These are phyloP conservation scores for Megalonaias nervosa DNA, from an alignment of 1,140 invertebrate species.

Conservation along the genomic window DNA sequence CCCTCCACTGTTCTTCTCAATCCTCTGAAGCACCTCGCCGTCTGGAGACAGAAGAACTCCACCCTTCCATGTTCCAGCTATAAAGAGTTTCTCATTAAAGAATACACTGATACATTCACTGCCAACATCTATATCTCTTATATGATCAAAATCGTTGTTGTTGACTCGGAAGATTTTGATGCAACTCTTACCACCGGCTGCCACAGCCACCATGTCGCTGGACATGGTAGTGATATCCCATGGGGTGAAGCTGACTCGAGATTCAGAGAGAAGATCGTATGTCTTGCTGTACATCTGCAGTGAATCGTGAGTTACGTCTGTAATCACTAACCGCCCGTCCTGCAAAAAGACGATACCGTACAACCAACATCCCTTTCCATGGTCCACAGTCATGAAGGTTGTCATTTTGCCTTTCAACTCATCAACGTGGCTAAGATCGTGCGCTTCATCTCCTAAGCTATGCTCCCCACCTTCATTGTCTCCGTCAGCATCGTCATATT, in stretches of 20 bases:
- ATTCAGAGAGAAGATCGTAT: neutral
- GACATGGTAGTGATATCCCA: neutral
- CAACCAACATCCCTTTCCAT: conserved; percentile 12
- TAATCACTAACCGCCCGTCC: conserved; percentile 4
- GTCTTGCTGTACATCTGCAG: conserved; percentile 6
- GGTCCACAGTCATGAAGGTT: neutral
- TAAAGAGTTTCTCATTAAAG: neutral
- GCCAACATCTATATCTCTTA: conserved; percentile 1
- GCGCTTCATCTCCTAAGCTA: no score
- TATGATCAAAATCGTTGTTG: neutral
- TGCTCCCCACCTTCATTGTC: no score
- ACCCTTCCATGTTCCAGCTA: conserved; percentile 6
- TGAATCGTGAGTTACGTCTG: conserved; percentile 18
- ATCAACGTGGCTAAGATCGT: no score
- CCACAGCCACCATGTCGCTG: neutral
- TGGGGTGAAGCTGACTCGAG: neutral
- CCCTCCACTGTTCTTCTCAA: neutral
- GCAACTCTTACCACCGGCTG: neutral
- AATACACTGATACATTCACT: conserved; percentile 12
- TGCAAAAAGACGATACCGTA: conserved; percentile 5
- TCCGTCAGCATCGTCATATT: no score
- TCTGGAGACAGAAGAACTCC: neutral
- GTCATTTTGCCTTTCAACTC: no score
- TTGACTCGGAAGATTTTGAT: conserved; percentile 1
- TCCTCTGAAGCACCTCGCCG: neutral